Evolutionary conservation across 2,888 invertebrate genomes (phyloP), one percentile per base, ranked within the genome.

Genomic region (Ormyrus nitidulus): DNA sequence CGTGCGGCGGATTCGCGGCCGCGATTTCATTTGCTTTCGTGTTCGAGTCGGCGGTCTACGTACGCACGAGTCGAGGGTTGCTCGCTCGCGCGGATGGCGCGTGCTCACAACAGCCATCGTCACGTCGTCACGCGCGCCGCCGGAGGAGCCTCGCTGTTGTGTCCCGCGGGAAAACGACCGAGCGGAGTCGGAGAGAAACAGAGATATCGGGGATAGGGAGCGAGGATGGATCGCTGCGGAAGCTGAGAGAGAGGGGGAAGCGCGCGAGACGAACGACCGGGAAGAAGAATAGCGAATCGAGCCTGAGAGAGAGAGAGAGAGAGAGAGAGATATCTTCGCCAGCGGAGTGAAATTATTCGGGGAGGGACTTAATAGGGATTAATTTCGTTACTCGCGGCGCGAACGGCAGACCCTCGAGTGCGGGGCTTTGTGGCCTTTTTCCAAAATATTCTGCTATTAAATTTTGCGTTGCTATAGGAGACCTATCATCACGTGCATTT

Each of bases 21-120:
- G 86, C 85, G 86, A 88, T 87, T 34, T 34, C 34, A 34, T 34
- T 34, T 34, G 34, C 34, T 34, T 34, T 34, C 34, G 34, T 34
- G 34, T 34, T 87, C 84, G 86, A 87, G 87, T 82, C 82, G 85
- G 85, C 80, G 80, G 85, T 85, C 86, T 72, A 62, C 72, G 46
- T 65, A 62, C 51, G 59, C 59, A 59, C 58, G 58, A 62, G 69
- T 56, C 19, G 65, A 72, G 74, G 74, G 77, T 54, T 70, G 72
- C 64, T 64, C 46, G 62, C 68, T 34, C 11, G 48, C 49, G 76
- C 49, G 34, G 34, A 34, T 34, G 34, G 34, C 34, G 34, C 34
- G 34, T 34, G 58, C 44, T 9, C 61, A 10, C 51, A 11, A 34
- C 54, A 51, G 53, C 53, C 83, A 77, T 85, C 85, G 84, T 84